Evolutionary conservation across 2,113 vertebrate genomes (phyloP).

Genomic region (Sclerurus mexicanus): DNA sequence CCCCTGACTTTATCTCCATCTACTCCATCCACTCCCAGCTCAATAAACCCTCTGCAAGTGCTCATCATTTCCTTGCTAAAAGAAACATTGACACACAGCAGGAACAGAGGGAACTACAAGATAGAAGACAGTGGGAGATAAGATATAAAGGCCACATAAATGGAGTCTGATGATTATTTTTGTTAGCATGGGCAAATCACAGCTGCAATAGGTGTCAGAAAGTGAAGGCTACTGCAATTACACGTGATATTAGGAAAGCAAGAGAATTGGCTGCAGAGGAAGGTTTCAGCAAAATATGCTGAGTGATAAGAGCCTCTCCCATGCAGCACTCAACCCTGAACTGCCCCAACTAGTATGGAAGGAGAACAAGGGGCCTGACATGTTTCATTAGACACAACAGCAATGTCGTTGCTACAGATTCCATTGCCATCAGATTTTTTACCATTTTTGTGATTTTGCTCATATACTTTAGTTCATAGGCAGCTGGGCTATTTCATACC

Average conservation of each 20-base stretch:
- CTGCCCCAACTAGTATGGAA: rapidly evolving
- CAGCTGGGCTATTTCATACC: neutral
- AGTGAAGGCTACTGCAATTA: neutral
- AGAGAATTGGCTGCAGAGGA: neutral
- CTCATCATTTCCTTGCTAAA: neutral
- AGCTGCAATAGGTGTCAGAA: neutral
- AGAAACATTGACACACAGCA: neutral
- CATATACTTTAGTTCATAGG: neutral
- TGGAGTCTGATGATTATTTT: neutral
- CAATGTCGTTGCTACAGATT: neutral
- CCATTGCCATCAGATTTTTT: neutral
- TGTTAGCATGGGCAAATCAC: neutral
- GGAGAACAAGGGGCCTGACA: neutral
- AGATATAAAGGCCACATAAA: neutral
- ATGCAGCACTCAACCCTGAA: neutral
- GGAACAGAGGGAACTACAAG: neutral
- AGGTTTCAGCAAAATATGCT: neutral
- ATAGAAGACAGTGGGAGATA: neutral
- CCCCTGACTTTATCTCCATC: neutral
- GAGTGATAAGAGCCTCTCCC: neutral
- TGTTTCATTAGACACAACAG: neutral
- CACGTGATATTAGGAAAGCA: rapidly evolving
- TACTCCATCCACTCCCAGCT: neutral
- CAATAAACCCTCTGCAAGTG: neutral
- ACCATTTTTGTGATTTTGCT: neutral